Evolutionary conservation across 2,797 vertebrate genomes (phyloP).

Genomic region (Enteromius unitaeniatus): DNA sequence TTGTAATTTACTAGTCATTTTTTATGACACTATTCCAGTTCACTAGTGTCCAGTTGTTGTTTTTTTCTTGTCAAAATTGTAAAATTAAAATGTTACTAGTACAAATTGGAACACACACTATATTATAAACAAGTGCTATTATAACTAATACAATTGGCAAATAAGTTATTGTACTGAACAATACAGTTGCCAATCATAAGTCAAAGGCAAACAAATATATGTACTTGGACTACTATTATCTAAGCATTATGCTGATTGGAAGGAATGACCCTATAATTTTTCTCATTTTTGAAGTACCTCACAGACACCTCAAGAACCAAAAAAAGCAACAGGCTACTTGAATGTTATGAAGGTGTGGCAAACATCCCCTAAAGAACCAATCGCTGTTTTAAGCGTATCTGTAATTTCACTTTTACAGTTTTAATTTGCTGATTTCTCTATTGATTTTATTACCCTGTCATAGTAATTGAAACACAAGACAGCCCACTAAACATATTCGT

Average conservation of each 20-base stretch:
- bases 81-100: neutral
- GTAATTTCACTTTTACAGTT: neutral
- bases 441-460: neutral
- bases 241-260: neutral
- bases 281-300: neutral
- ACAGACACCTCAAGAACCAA: neutral
- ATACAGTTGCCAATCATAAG: neutral
- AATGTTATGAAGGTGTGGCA: neutral
- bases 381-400: neutral
- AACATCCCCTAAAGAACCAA: neutral
- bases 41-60: neutral
- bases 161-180: neutral
- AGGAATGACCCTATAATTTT: neutral
- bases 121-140: neutral
- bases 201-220: neutral
- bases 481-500: constrained; percentile 7
- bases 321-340: neutral
- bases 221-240: neutral
- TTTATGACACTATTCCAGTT: neutral
- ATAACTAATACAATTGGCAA: neutral
- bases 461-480: constrained; percentile 26
- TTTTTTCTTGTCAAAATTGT: neutral
- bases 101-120: neutral
- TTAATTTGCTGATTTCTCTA: neutral
- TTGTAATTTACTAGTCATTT: neutral